Evolutionary conservation across 1,140 invertebrate genomes (phyloP), one percentile per base, ranked within the genome.

Genomic region (Pseudomyrmex pallidus): DNA sequence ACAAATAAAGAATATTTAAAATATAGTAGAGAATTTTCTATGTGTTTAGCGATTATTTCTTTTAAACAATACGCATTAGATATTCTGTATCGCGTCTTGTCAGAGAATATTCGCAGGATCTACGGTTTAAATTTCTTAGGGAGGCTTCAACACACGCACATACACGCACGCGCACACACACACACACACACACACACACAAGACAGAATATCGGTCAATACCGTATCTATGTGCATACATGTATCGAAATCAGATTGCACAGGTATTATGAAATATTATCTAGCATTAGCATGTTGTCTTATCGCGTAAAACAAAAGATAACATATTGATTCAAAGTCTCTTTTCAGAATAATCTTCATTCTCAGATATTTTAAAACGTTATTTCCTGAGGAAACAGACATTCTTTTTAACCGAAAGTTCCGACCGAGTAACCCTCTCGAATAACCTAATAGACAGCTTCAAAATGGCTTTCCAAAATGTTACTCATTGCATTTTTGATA

Each of bases 401-500:
- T 74, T 9, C 15, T 1, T 35, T 13, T 63, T 4, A 25, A 17
- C 57, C 7, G 10, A 44, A 5, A 56, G 50, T 48, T 85, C 15
- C 13, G 44, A 9, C 25, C 7, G 7, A 15, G 20, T 35, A 35
- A 35, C 35, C n/a, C 59, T 10, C 15, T 20, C 44, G n/a, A 17
- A 50, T 78, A 83, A 83, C 63, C 74, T 78, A 68, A 52, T 3
- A 78, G 8, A 61, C 13, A 63, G 20, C 67, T 35, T 35, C 35
- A 5, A 7, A 35, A 17, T 87, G 78, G 20, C 72, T 48, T 93
- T 91, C 66, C 95, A 95, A 89, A 95, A 95, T 83, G 97, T 97
- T 22, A 97, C 97, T n/a, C 97, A 98, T 90, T 97, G 97, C 85
- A 97, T 98, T 85, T 98, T 98, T 90, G 97, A 98, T 91, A 96